Evolutionary conservation across 2,797 vertebrate species (phyloP), one percentile per base, ranked within the genome.

Genomic region (Scolopax bukidnonensis): DNA sequence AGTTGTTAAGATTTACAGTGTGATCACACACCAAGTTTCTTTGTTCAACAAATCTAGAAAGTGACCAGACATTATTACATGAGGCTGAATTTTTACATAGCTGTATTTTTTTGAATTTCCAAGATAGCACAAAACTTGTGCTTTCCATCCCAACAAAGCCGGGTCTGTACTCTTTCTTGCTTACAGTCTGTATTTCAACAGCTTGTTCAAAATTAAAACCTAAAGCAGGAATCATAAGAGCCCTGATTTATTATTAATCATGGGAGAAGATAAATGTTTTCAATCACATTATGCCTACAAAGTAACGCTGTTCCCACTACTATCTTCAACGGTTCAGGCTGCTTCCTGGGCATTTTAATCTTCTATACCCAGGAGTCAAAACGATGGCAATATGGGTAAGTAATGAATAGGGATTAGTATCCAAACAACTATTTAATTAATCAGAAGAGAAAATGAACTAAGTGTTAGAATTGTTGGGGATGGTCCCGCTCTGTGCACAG

Each of bases 161-260:
- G 83, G 43, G 25, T 93, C 50, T 16, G 20, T 89, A 60, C 67
- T 54, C 20, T 82, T 73, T 71, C 77, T 27, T 61, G 48, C 67
- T 25, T 4, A 4, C 27, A 80, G 50, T 48, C 63, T 69, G 65
- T 45, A 77, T 76, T 91, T 89, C 54, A 70, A 74, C 16, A 69
- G 47, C 16, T 91, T 86, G 63, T 41, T 41, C 54, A 79, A 89
- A 93, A 90, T 79, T 41, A 92, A 96, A 84, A 68, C 83, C 77
- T 84, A 84, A 87, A 86, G 51, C 9, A 84, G 41, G 30, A 90
- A 40, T 40, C 43, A 15, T 25, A 75, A 71, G n/a, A 50, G 0
- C 15, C 45, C 38, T 59, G 65, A 85, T 84, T 89, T 82, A 83
- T 84, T 96, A 90, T 89, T 84, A 94, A 92, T 91, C 61, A 27